Evolutionary conservation across 1,140 invertebrate species (phyloP), one percentile per base, ranked within the genome.

Genomic region (Lordiphosa clarofinis): DNA sequence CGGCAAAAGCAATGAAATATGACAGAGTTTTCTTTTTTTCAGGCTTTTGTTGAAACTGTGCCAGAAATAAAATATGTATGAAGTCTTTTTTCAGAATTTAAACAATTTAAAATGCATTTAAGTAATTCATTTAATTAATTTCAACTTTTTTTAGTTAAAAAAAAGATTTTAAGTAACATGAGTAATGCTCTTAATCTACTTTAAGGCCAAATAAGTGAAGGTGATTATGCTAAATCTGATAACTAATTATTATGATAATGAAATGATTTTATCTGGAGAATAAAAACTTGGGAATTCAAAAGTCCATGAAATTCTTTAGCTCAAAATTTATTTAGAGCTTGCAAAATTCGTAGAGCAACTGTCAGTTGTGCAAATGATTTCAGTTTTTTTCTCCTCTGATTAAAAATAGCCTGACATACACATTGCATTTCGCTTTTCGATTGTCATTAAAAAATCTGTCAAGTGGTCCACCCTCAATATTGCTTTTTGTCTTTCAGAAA

Each of bases 1-100:
- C 55, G 62, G 58, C 73, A 57, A 74, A 47, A 47, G 55, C 62
- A 40, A 68, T 78, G 66, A 76, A 78, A 79, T 79, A 73, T 79
- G 68, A 63, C 58, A 46, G 64, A 52, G 54, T 64, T 78, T 64
- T 56, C 37, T 10, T 61, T 42, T 39, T 42, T 28, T 56, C 2
- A 13, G n/a, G 37, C 33, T 40, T 39, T 24, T 35, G 13, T 4
- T 64, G 56, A 21, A 40, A 39, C 31, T 15, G n/a, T 4, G 12
- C n/a, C 35, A 40, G 28, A 31, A 33, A 31, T 43, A 21, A 37
- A 39, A 44, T 19, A 3, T 40, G 8, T 57, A 39, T 33, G 52
- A 31, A 38, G 12, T 24, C 11, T 3, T 53, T 4, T 39, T 35
- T 24, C 4, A 31, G 15, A 13, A n/a, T 38, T 62, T 44, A 61